Evolutionary conservation across 2,797 vertebrate genomes (phyloP).

Genomic region (Okamejei kenojei): DNA sequence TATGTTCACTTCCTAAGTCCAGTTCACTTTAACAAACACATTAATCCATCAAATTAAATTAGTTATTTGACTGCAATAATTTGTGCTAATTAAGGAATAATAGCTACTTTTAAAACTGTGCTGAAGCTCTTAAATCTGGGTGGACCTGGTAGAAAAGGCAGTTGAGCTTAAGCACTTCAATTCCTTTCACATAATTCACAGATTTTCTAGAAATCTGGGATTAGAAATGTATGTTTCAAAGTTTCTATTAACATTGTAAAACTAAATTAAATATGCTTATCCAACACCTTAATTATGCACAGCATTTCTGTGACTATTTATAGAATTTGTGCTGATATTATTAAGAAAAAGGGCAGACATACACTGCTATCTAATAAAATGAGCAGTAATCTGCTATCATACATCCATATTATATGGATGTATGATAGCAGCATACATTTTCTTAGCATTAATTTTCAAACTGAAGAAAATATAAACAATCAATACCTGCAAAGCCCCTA

Average conservation of each 20-base stretch:
- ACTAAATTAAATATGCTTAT: not conserved
- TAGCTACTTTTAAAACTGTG: not conserved
- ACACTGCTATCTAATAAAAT: not conserved
- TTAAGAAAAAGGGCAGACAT: too few species aligned
- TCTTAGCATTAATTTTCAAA: not conserved
- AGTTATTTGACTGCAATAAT: not conserved
- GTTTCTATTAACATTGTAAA: not conserved
- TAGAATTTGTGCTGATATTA: constrained; percentile 3
- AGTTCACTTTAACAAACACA: not conserved
- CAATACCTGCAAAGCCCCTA: not conserved
- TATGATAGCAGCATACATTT: not conserved
- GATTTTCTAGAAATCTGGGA: not conserved
- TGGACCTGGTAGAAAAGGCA: not conserved
- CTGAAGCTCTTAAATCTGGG: not conserved
- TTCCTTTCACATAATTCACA: not conserved
- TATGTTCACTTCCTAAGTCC: not conserved
- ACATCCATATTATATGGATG: not conserved
- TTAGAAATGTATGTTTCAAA: not conserved
- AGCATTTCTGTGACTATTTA: not conserved
- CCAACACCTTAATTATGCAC: not conserved
- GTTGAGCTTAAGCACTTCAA: not conserved
- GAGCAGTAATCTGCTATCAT: not conserved
- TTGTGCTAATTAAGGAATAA: not conserved
- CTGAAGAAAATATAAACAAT: not conserved
- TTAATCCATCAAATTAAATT: not conserved